These are phyloP conservation scores for Gerosis bhagava DNA, from an alignment of 2,888 invertebrate genomes.

Conservation along the genomic window DNA sequence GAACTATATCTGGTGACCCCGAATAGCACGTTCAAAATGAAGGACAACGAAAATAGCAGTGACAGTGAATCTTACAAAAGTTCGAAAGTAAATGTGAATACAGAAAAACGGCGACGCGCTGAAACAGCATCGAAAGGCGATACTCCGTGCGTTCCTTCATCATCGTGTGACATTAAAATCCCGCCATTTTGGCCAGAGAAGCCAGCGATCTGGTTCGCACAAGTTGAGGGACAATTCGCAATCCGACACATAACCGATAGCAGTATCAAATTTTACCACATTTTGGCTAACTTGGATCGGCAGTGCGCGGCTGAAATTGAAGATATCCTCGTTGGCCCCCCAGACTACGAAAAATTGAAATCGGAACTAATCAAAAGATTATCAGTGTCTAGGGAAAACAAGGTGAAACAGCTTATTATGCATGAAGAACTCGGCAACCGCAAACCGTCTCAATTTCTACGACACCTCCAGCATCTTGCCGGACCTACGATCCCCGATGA, in stretches of 20 bases:
- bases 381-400: slow-evolving; percentile 4
- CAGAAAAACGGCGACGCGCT: no score
- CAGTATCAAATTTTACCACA: slow-evolving; percentile 1
- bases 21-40: no score
- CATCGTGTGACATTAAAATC: no score
- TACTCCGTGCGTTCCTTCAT: no score
- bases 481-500: background rate
- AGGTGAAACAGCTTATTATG: slow-evolving; percentile 1
- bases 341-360: background rate
- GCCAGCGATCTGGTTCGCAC: slow-evolving; percentile 37
- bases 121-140: no score
- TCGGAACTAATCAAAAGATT: slow-evolving; percentile 8
- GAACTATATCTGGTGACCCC: no score
- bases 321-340: slow-evolving; percentile 1
- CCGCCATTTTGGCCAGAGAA: slow-evolving; percentile 38
- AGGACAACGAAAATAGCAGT: no score
- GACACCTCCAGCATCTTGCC: background rate
- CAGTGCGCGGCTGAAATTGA: slow-evolving; percentile 3
- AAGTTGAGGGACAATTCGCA: slow-evolving; percentile 37
- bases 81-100: no score
- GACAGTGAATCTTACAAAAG: no score
- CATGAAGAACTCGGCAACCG: background rate
- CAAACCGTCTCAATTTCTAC: slow-evolving; percentile 3
- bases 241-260: slow-evolving; percentile 27
- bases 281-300: background rate